Evolutionary conservation across 2,113 vertebrate genomes (phyloP).

Genomic region (Leucopternis melanops): DNA sequence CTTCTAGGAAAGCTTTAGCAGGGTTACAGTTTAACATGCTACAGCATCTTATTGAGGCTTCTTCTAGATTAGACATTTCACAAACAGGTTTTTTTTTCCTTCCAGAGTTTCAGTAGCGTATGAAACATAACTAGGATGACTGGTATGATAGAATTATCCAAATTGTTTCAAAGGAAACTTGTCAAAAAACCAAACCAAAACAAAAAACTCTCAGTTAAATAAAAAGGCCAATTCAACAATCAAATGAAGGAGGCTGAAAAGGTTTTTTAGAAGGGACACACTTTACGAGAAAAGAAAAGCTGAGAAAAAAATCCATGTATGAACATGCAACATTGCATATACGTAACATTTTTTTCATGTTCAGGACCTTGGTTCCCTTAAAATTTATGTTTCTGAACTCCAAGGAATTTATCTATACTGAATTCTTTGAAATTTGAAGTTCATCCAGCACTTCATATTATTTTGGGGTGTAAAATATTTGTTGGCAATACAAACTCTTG

Average conservation of each 20-base stretch:
- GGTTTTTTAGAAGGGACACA: background rate
- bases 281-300: background rate
- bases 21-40: background rate
- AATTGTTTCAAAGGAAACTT: background rate
- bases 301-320: background rate
- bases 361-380: background rate
- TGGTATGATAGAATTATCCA: background rate
- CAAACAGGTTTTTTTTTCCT: background rate
- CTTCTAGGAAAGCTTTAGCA: background rate
- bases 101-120: background rate
- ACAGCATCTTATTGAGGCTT: background rate
- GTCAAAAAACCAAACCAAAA: background rate
- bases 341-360: rapidly evolving
- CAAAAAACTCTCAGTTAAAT: background rate
- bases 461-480: background rate
- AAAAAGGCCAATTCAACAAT: background rate
- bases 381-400: background rate
- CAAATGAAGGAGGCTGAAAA: background rate
- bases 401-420: background rate
- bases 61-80: background rate
- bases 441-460: background rate
- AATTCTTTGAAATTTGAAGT: background rate
- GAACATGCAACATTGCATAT: background rate
- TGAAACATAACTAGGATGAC: background rate
- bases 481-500: background rate